Percentiles rank a stretch among this genome's conserved stretches.
Conservation (phyloP, 2,888 invertebrate species). For the Oxyteleia sp. region DNA sequence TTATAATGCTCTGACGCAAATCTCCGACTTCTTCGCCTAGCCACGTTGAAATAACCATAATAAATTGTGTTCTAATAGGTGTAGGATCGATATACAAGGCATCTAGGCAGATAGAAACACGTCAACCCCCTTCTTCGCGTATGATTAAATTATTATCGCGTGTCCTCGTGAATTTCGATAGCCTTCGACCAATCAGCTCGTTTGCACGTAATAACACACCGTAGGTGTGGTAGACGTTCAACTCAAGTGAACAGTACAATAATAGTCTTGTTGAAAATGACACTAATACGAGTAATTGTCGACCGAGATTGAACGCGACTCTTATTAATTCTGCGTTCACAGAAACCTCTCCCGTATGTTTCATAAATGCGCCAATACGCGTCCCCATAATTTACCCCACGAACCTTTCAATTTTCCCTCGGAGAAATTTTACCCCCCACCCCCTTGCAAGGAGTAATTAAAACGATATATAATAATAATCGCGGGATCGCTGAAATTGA, state of each 20-base stretch:
- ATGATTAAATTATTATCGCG: slow-evolving; percentile 74
- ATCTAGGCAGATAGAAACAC: slow-evolving; percentile 67
- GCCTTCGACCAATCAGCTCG: slow-evolving; percentile 74
- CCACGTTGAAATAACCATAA: slow-evolving; percentile 43
- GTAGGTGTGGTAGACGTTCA: slow-evolving; percentile 69
- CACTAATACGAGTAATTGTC: slow-evolving; percentile 66
- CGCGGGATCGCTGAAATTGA: slow-evolving; percentile 12
- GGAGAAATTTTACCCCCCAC: too few species aligned
- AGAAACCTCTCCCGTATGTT: slow-evolving; percentile 24
- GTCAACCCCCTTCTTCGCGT: slow-evolving; percentile 72
- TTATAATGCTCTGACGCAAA: slow-evolving; percentile 9
- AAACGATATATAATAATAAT: neutral
- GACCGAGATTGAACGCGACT: slow-evolving; percentile 58
- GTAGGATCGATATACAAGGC: slow-evolving; percentile 53
- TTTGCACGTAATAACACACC: slow-evolving; percentile 68
- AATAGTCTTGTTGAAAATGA: slow-evolving; percentile 70
- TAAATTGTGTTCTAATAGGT: slow-evolving; percentile 65
- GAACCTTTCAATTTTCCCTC: neutral
- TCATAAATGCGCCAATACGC: too few species aligned
- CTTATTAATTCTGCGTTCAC: slow-evolving; percentile 42
- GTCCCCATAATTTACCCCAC: too few species aligned
- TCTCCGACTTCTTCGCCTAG: neutral
- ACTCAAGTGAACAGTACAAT: slow-evolving; percentile 71
- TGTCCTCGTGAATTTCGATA: slow-evolving; percentile 74
- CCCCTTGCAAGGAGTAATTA: too few species aligned